Conservation (phyloP, 2,797 vertebrate species). For the Dromococcyx pavoninus region DNA sequence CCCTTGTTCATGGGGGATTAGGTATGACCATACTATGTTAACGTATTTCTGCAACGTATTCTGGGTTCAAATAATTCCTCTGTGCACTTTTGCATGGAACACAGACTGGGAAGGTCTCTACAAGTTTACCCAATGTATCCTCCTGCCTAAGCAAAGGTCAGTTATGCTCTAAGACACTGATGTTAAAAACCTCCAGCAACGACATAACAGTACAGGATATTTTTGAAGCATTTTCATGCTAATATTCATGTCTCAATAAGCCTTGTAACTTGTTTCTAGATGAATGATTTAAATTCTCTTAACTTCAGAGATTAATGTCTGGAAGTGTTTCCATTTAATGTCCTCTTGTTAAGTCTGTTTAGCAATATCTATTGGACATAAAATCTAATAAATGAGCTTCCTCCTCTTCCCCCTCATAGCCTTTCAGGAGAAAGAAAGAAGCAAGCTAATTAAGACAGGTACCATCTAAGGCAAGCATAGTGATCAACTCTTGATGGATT, state of each 20-base stretch:
- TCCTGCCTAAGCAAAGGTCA: background rate
- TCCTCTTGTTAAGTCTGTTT: background rate
- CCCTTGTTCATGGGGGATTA: background rate
- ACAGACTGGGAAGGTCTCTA: background rate
- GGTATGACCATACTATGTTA: background rate
- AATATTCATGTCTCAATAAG: background rate
- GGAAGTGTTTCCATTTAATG: background rate
- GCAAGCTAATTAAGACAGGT: background rate
- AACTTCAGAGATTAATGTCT: background rate
- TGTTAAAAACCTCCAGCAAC: background rate
- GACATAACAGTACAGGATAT: background rate
- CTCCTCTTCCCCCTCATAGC: background rate
- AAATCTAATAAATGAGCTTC: background rate
- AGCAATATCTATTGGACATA: background rate
- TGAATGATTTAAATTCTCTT: background rate
- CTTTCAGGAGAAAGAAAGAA: background rate
- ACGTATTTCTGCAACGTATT: background rate
- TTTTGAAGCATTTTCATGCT: background rate
- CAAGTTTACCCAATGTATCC: background rate
- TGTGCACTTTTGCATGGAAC: background rate
- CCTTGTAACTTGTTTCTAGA: background rate
- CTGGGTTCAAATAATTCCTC: background rate
- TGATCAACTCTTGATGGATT: background rate
- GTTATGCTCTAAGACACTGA: background rate
- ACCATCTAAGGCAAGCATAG: background rate